These are phyloP conservation scores for Lepilemur ruficaudatus DNA, from an alignment of 2,797 vertebrate species.

Conservation along the genomic window DNA sequence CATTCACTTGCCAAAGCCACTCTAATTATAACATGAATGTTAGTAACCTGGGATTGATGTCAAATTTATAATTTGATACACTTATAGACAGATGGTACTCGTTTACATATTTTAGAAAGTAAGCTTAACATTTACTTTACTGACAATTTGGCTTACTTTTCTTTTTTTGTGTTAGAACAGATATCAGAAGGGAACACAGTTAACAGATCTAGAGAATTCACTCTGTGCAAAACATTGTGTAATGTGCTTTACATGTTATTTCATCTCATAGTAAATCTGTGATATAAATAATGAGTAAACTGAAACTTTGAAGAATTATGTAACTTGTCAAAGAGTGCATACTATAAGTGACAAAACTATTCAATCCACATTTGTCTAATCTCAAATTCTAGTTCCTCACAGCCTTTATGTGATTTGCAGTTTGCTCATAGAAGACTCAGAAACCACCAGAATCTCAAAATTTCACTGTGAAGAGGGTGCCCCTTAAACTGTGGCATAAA, in stretches of 20 bases:
- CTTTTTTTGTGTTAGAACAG: not conserved
- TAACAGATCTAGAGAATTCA: not conserved
- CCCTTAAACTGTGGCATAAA: not conserved
- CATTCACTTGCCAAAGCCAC: not conserved
- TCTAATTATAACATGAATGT: constrained; percentile 10
- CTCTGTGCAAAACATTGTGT: not conserved
- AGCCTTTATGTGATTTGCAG: not conserved
- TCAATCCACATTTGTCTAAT: not conserved
- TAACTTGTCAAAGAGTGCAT: not conserved
- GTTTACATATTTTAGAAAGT: not conserved
- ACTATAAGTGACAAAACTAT: not conserved
- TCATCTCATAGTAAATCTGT: constrained; percentile 30
- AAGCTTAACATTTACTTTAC: not conserved
- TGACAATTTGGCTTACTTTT: constrained; percentile 19
- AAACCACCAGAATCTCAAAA: not conserved
- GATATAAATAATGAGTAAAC: not conserved
- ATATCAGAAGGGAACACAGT: not conserved
- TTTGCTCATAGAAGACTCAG: not conserved
- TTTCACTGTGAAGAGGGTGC: not conserved
- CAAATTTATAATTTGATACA: not conserved
- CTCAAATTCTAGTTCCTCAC: not conserved
- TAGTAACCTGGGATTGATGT: not conserved
- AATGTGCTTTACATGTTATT: not conserved
- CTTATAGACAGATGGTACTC: not conserved
- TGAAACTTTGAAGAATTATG: not conserved